Evolutionary conservation across 2,797 vertebrate genomes (phyloP).

Genomic region (Helostoma temminkii): DNA sequence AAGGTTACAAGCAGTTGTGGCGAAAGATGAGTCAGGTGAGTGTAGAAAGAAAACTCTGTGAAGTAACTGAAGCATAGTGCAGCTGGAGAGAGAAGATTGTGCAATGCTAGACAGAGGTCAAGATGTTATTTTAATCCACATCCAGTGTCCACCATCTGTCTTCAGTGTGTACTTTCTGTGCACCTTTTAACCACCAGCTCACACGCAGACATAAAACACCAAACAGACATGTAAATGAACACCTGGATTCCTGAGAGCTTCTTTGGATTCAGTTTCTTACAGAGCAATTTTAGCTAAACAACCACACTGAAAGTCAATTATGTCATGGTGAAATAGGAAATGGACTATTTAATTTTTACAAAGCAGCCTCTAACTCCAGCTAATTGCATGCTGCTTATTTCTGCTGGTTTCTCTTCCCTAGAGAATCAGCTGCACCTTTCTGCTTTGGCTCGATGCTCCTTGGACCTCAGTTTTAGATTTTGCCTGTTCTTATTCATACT

Average conservation of each 20-base stretch:
- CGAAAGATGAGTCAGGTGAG: conserved; percentile 67
- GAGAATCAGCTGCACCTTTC: conserved; percentile 71
- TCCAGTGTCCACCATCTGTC: conserved; percentile 34
- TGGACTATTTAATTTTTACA: conserved; percentile 83
- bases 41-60: conserved; percentile 47
- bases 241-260: conserved; percentile 77
- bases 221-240: conserved; percentile 79
- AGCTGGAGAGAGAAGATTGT: conserved; percentile 57
- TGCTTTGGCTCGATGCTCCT: conserved; percentile 42
- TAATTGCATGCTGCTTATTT: conserved; percentile 80
- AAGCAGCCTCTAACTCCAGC: conserved; percentile 75
- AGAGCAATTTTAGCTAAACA: conserved; percentile 68
- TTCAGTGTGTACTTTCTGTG: conserved; percentile 37
- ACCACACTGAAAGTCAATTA: conserved; percentile 83
- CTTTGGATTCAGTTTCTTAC: conserved; percentile 59
- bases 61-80: conserved; percentile 55
- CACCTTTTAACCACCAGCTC: conserved; percentile 53
- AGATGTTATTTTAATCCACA: conserved; percentile 61
- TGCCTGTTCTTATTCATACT: conserved; percentile 59
- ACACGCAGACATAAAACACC: conserved; percentile 49
- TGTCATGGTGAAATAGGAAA: conserved; percentile 76
- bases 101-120: conserved; percentile 62
- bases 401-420: conserved; percentile 65
- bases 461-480: conserved; percentile 60
- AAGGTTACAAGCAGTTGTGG: conserved; percentile 68